A percentile compares a stretch with the other conserved stretches of the same genome.
phyloP scores from a whole-genome alignment of 2,113 vertebrate species.

The Coregonus clupeaformis region DNA sequence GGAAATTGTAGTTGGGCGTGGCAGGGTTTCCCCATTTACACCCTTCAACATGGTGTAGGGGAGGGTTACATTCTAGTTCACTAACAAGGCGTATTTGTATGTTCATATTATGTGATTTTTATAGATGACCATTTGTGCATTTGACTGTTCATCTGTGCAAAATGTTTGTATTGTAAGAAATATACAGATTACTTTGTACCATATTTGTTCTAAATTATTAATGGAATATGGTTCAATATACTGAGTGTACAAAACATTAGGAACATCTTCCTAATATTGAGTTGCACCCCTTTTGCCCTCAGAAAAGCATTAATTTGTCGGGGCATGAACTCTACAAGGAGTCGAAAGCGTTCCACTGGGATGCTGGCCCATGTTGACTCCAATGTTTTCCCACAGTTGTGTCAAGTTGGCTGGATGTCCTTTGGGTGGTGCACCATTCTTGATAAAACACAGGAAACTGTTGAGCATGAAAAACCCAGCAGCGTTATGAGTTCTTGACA shows the following conservation, averaged over 20 bases:
- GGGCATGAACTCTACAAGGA: no score
- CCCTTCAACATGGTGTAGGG: slow-evolving; percentile 17
- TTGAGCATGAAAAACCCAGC: no score
- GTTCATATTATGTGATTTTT: slow-evolving; percentile 26
- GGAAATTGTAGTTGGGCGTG: background rate
- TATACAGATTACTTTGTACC: slow-evolving; percentile 59
- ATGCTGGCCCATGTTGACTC: no score
- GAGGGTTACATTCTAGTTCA: slow-evolving; percentile 46
- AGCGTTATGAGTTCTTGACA: no score
- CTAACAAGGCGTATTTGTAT: slow-evolving; percentile 19
- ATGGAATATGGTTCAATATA: slow-evolving; percentile 53
- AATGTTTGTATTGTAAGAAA: slow-evolving; percentile 60
- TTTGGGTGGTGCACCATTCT: no score
- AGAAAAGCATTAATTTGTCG: no score
- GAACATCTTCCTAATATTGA: no score
- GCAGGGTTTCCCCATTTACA: background rate
- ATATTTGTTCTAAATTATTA: slow-evolving; percentile 51
- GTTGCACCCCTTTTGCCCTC: no score
- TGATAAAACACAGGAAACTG: no score
- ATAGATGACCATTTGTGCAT: slow-evolving; percentile 43
- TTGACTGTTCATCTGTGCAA: slow-evolving; percentile 62
- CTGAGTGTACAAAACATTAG: background rate
- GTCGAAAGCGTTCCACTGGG: no score
- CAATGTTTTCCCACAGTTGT: no score
- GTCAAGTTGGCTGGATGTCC: no score